A percentile compares a stretch with the other conserved stretches of the same genome.
Evolutionary conservation across 2,888 invertebrate species (phyloP).

Genomic region (Hirtodrosophila confusa): DNA sequence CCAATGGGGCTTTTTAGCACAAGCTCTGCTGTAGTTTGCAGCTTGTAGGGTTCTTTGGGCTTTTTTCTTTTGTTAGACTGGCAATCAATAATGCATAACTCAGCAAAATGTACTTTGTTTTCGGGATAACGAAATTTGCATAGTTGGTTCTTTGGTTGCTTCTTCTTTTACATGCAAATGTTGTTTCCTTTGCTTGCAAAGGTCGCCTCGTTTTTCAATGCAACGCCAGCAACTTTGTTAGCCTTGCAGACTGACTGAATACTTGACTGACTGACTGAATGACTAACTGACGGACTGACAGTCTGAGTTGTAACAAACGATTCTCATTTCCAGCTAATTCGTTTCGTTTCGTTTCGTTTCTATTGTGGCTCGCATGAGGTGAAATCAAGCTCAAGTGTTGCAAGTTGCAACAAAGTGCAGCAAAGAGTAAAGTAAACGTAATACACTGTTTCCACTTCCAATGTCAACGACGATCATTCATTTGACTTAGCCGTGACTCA

Average conservation of each 20-base stretch:
- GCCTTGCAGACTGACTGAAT: constrained; percentile 51
- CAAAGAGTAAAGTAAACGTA: constrained; percentile 32
- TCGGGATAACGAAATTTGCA: constrained; percentile 68
- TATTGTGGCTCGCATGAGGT: constrained; percentile 39
- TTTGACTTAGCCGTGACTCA: constrained; percentile 70
- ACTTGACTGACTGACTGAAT: constrained; percentile 13
- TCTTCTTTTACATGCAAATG: constrained; percentile 45
- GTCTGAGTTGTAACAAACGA: constrained; percentile 45
- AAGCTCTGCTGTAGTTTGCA: constrained; percentile 17
- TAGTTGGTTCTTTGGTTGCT: constrained; percentile 18
- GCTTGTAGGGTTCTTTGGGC: constrained; percentile 1
- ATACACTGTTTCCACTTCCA: constrained; percentile 56
- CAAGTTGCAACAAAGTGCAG: constrained; percentile 33
- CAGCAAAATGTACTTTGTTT: constrained; percentile 51
- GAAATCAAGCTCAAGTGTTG: constrained; percentile 56
- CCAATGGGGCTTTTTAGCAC: not conserved
- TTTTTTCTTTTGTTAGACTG: constrained; percentile 34
- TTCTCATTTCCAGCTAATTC: constrained; percentile 72
- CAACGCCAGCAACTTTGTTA: constrained; percentile 67
- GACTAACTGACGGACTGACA: constrained; percentile 36
- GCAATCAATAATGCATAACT: constrained; percentile 69
- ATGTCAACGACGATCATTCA: constrained; percentile 74
- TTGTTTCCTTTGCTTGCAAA: constrained; percentile 45
- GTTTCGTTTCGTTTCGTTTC: constrained; percentile 28
- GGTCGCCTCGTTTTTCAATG: constrained; percentile 64